These are phyloP conservation scores for Bujurquina vittata DNA, from an alignment of 2,113 vertebrate genomes.

Conservation along the genomic window DNA sequence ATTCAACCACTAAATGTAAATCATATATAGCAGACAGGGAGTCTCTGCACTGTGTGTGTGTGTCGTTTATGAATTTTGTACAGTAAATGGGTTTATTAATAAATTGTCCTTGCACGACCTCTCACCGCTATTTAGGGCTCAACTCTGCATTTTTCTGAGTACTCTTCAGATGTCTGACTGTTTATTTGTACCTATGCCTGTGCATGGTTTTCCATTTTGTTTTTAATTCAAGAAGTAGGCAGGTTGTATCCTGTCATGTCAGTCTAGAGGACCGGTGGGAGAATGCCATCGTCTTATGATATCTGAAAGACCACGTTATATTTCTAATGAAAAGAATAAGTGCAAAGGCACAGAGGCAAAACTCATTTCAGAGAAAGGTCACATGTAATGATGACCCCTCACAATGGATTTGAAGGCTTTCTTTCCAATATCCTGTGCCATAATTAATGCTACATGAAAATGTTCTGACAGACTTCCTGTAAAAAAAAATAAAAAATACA, in stretches of 20 bases:
- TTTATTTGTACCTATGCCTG: background rate
- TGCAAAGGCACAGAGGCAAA: slow-evolving; percentile 48
- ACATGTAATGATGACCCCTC: slow-evolving; percentile 62
- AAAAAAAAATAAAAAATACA: slow-evolving; percentile 8
- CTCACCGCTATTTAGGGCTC: background rate
- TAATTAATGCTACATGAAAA: slow-evolving; percentile 49
- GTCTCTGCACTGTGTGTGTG: slow-evolving; percentile 17
- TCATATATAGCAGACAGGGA: slow-evolving; percentile 60
- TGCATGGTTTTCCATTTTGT: slow-evolving; percentile 18
- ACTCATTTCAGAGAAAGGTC: slow-evolving; percentile 68
- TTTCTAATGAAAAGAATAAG: slow-evolving; percentile 64
- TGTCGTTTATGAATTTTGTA: slow-evolving; percentile 19
- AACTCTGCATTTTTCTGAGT: background rate
- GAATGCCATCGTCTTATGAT: slow-evolving; percentile 35
- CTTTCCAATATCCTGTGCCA: slow-evolving; percentile 55
- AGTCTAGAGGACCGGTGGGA: slow-evolving; percentile 3
- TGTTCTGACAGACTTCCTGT: slow-evolving; percentile 11
- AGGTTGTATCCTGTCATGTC: slow-evolving; percentile 40
- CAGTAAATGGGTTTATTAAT: background rate
- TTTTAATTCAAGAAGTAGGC: slow-evolving; percentile 16
- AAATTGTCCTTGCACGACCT: background rate
- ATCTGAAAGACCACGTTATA: slow-evolving; percentile 32
- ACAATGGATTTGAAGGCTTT: slow-evolving; percentile 63
- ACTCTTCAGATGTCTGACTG: background rate
- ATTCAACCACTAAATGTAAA: slow-evolving; percentile 69